Evolutionary conservation across 2,888 invertebrate genomes (phyloP).

Genomic region (Gryllus longicercus): DNA sequence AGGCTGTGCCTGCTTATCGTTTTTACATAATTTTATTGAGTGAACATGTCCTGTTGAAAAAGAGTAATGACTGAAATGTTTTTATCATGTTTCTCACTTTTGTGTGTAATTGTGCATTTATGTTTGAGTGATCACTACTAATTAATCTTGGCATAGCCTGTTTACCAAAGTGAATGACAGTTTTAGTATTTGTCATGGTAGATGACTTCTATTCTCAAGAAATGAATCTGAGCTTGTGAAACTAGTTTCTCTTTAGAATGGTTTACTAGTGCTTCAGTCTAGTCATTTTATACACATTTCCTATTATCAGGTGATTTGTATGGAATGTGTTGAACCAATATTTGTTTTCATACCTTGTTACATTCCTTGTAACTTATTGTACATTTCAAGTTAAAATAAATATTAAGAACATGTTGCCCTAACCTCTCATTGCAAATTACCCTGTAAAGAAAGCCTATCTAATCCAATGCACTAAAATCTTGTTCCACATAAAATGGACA

Average conservation of each 20-base stretch:
- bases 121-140: background rate
- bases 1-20: background rate
- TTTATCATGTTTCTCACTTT: constrained; percentile 1
- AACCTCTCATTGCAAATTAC: background rate
- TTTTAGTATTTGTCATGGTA: background rate
- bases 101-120: background rate
- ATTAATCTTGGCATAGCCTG: background rate
- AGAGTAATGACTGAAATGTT: background rate
- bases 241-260: background rate
- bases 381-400: constrained; percentile 1
- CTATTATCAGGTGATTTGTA: constrained; percentile 7
- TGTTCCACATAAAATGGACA: too few species aligned
- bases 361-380: constrained; percentile 17
- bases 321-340: constrained; percentile 20
- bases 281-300: constrained; percentile 6
- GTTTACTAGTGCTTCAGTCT: constrained; percentile 4
- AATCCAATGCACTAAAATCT: too few species aligned
- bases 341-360: constrained; percentile 21
- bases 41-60: background rate
- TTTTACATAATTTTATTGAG: background rate
- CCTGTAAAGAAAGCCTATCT: too few species aligned
- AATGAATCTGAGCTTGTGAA: background rate
- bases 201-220: background rate
- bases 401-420: background rate
- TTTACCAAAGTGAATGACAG: background rate